Evolutionary conservation across 2,888 invertebrate species (phyloP), one percentile per base, ranked within the genome.

Genomic region (Drosophila quasianomalipes): DNA sequence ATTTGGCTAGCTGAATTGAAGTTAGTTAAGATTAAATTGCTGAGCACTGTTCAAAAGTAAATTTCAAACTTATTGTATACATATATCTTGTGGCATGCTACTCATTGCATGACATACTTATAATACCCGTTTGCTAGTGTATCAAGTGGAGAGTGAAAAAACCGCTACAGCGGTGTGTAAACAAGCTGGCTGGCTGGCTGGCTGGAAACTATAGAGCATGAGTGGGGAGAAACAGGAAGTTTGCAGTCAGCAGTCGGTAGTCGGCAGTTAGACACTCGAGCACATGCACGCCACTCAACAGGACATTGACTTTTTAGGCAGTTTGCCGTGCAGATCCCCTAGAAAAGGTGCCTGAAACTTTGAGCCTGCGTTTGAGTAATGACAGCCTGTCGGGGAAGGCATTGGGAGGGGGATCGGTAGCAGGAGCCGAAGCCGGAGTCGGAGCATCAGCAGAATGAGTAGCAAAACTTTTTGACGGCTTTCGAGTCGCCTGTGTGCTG

Each of bases 261-360:
- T 68, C 62, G 76, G 67, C 76, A 80, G 83, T 81, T 79, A 81
- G 79, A 79, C 81, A 83, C 85, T 83, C 84, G 70, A 84, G 84
- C 84, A 79, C 79, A 86, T 76, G 72, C 74, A 77, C 85, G 78
- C 74, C 71, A 78, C 84, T 84, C 84, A 64, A 79, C 77, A 86
- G 84, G 87, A 86, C 84, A 86, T 84, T 84, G 84, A 84, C 84
- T 84, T 83, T 76, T 74, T 71, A 83, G 83, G 74, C 78, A 74
- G 81, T 81, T 83, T 52, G 68, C 59, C 49, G 58, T 44, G 70
- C 81, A 60, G 64, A 58, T 59, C 35, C 65, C 57, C 51, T 58
- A 41, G 41, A 30, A 66, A 67, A 79, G 77, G 81, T 82, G 74
- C 74, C 66, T 55, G 57, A 75, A 85, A 77, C 67, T 82, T 79